These are phyloP conservation scores for Axis porcinus DNA, from an alignment of 2,113 vertebrate species.

Conservation along the genomic window DNA sequence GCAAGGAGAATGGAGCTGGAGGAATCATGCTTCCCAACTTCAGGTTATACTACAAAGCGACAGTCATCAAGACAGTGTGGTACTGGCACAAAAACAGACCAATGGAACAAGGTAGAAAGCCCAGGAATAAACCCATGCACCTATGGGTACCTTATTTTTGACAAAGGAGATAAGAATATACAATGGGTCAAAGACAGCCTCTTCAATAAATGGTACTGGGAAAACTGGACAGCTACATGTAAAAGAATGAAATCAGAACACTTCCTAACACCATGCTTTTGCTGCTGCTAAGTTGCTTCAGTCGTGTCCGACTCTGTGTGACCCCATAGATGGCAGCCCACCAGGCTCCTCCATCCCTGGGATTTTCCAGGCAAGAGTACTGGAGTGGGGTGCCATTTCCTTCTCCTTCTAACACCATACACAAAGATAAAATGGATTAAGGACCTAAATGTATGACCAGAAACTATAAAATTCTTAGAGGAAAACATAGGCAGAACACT, in stretches of 20 bases:
- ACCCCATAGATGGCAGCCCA: background rate
- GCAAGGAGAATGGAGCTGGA: background rate
- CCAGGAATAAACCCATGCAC: background rate
- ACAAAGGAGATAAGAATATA: background rate
- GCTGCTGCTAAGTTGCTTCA: background rate
- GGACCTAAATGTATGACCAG: background rate
- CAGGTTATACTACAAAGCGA: background rate
- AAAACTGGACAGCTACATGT: background rate
- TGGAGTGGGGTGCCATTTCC: background rate
- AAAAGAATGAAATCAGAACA: background rate
- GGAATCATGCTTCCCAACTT: background rate
- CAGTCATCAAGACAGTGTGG: background rate
- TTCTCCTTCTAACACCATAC: background rate
- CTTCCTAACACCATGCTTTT: background rate
- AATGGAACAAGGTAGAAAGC: background rate
- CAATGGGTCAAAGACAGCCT: background rate
- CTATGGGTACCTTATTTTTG: background rate
- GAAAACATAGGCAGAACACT: background rate
- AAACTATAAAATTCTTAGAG: background rate
- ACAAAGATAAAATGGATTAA: background rate
- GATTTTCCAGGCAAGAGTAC: background rate
- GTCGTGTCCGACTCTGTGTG: accelerated
- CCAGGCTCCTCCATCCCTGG: background rate
- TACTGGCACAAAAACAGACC: background rate
- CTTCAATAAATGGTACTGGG: background rate